Percentiles rank a stretch among this genome's conserved stretches.
These are phyloP conservation scores for Papilio glaucus DNA, from an alignment of 1,140 invertebrate species.

Conservation along the genomic window DNA sequence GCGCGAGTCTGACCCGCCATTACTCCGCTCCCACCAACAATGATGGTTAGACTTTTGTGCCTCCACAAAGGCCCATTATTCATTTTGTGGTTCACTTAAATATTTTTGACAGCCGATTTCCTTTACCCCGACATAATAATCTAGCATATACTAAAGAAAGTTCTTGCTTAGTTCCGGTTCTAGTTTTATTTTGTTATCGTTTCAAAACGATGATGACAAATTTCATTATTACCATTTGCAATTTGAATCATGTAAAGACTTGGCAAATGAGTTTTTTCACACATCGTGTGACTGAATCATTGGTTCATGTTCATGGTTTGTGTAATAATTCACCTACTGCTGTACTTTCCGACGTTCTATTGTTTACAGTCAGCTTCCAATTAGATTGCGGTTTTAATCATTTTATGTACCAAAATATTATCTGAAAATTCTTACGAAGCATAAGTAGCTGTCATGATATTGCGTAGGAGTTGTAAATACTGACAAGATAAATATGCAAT, in stretches of 20 bases:
- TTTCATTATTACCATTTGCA: neutral
- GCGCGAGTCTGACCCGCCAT: neutral
- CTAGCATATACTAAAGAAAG: neutral
- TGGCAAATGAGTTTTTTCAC: too few species aligned
- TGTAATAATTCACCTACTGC: too few species aligned
- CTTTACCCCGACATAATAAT: conserved; percentile 5
- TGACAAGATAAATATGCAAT: neutral
- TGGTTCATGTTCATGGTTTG: too few species aligned
- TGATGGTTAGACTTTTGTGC: conserved; percentile 25
- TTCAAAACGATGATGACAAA: neutral
- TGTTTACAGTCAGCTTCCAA: too few species aligned
- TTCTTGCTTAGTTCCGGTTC: conserved; percentile 4
- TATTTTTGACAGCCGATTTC: conserved; percentile 30
- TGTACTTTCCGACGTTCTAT: too few species aligned
- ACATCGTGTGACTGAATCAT: too few species aligned
- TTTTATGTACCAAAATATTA: too few species aligned
- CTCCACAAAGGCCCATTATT: conserved; percentile 21
- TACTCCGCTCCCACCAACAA: conserved; percentile 12
- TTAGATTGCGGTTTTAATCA: too few species aligned
- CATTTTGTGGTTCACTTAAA: conserved; percentile 13
- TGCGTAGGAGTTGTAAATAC: neutral
- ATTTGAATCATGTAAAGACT: neutral
- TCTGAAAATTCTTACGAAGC: too few species aligned
- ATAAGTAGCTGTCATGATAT: too few species aligned
- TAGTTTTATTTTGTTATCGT: neutral